Percentiles rank a stretch among this genome's conserved stretches.
Conservation (phyloP, 2,113 vertebrate species). For the Seriola rivoliana region DNA sequence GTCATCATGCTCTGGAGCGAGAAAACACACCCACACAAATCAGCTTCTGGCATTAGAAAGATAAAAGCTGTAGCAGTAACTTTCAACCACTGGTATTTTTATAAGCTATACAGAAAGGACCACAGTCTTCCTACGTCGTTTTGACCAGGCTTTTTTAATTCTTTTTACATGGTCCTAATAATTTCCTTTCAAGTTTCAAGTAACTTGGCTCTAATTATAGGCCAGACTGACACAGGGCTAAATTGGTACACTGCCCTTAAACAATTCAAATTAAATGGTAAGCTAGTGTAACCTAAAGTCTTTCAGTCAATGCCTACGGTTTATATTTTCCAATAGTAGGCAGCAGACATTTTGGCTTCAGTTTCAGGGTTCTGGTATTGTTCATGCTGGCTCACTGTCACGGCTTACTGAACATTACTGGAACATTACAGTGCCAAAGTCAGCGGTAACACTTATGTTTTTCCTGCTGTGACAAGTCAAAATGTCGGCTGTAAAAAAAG, state of each 20-base stretch:
- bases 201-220: background rate
- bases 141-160: background rate
- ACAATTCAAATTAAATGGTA: background rate
- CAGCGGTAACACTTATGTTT: no score
- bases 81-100: background rate
- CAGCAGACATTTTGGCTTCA: no score
- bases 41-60: background rate
- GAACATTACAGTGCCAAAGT: background rate
- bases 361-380: no score
- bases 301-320: no score
- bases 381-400: background rate
- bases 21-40: slow-evolving; percentile 31
- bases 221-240: background rate
- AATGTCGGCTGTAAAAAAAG: background rate
- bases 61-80: background rate
- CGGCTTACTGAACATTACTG: background rate
- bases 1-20: slow-evolving; percentile 91
- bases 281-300: background rate
- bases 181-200: background rate
- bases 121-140: background rate
- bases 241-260: background rate
- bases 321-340: no score
- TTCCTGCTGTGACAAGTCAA: background rate
- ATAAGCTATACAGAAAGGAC: background rate
- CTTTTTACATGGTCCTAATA: background rate